Percentiles rank a stretch among this genome's conserved stretches.
phyloP scores from a whole-genome alignment of 1,140 invertebrate species.

The Bombus soroeensis region DNA sequence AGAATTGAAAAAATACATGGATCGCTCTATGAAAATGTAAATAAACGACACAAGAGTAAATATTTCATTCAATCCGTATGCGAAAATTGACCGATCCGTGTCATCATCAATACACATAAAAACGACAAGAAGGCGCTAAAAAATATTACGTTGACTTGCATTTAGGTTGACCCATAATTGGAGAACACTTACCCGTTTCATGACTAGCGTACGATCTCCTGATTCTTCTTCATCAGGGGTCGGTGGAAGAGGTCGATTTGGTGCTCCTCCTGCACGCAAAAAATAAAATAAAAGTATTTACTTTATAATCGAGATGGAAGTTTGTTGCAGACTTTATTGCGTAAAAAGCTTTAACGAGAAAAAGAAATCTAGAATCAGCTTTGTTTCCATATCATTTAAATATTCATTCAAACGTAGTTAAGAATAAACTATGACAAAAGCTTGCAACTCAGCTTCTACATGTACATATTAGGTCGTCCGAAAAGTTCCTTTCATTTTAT shows the following conservation, averaged over 20 bases:
- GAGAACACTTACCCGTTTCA: constrained; percentile 89
- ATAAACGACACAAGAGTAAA: constrained; percentile 58
- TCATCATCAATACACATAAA: constrained; percentile 51
- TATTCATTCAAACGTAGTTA: background rate
- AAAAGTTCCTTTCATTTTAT: no score
- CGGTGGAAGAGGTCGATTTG: constrained; percentile 95
- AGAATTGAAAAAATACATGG: constrained; percentile 19
- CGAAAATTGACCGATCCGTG: constrained; percentile 56
- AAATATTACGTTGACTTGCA: constrained; percentile 68
- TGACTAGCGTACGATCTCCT: constrained; percentile 94
- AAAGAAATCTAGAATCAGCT: background rate
- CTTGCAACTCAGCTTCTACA: background rate
- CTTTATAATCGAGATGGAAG: background rate
- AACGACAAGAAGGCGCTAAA: constrained; percentile 56
- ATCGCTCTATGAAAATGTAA: constrained; percentile 57
- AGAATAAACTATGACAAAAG: background rate
- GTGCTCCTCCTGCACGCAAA: constrained; percentile 86
- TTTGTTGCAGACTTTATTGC: background rate
- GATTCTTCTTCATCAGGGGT: constrained; percentile 95
- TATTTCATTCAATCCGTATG: constrained; percentile 64
- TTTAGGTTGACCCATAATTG: constrained; percentile 1
- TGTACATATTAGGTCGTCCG: no score
- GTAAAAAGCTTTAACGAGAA: background rate
- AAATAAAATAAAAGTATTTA: background rate
- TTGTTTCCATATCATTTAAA: background rate